Percentiles rank a stretch among this genome's conserved stretches.
phyloP scores from a whole-genome alignment of 2,113 vertebrate genomes.

The Phoxinus phoxinus region DNA sequence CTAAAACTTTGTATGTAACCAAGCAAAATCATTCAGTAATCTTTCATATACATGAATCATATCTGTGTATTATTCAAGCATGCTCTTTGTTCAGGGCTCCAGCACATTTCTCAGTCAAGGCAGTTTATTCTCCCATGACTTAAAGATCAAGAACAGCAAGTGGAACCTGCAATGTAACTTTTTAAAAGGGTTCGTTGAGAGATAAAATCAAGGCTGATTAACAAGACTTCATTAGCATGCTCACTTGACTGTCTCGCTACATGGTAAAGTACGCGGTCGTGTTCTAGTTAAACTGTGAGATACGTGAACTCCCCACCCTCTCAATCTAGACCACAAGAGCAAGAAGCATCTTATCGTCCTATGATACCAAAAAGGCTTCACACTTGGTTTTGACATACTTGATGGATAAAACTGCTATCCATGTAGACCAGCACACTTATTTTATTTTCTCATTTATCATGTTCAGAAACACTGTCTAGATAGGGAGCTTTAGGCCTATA shows the following conservation, averaged over 20 bases:
- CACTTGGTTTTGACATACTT: background rate
- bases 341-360: background rate
- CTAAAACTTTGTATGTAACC: background rate
- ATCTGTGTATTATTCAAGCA: background rate
- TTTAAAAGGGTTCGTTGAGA: background rate
- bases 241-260: background rate
- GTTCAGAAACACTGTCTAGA: background rate
- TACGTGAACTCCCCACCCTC: constrained; percentile 38
- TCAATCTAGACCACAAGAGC: constrained; percentile 23
- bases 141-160: background rate
- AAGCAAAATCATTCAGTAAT: background rate
- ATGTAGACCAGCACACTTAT: background rate
- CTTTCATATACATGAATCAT: background rate
- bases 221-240: background rate
- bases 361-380: background rate
- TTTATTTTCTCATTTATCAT: background rate
- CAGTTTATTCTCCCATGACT: background rate
- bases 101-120: background rate
- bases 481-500: background rate
- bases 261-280: constrained; percentile 16
- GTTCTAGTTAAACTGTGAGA: background rate
- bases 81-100: background rate
- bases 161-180: background rate
- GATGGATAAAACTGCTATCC: background rate
- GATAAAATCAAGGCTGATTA: background rate